phyloP scores from a whole-genome alignment of 2,888 invertebrate genomes.

The Parthenolecanium corni region DNA sequence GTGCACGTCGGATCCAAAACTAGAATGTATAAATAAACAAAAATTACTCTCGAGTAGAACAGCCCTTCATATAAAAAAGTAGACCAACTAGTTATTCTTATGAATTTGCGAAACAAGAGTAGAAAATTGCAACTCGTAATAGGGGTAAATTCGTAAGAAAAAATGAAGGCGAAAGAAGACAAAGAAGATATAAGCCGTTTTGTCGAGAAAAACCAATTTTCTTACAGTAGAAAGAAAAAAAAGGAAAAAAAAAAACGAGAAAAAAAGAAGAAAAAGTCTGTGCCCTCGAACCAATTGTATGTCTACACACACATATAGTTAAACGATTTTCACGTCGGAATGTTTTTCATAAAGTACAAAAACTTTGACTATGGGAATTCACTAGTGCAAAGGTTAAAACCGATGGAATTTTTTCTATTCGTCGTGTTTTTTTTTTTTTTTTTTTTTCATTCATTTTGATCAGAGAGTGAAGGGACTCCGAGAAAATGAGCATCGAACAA shows the following conservation, averaged over 20 bases:
- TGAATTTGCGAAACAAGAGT: slow-evolving; percentile 23
- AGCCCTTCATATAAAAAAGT: not conserved
- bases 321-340: slow-evolving; percentile 28
- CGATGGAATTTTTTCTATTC: slow-evolving; percentile 10
- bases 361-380: not conserved
- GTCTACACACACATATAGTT: slow-evolving; percentile 23
- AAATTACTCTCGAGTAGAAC: slow-evolving; percentile 1
- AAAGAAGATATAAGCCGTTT: slow-evolving; percentile 21
- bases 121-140: slow-evolving; percentile 19
- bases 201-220: slow-evolving; percentile 24
- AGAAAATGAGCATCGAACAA: slow-evolving; percentile 26
- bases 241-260: not conserved
- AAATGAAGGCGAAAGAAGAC: slow-evolving; percentile 6
- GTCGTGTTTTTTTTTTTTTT: not conserved
- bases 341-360: slow-evolving; percentile 27
- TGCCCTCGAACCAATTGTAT: slow-evolving; percentile 27
- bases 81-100: slow-evolving; percentile 13
- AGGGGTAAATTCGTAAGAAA: not conserved
- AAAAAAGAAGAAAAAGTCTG: slow-evolving; percentile 15
- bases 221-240: slow-evolving; percentile 7
- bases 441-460: slow-evolving; percentile 6
- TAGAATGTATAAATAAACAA: slow-evolving; percentile 17
- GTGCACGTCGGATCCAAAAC: not conserved
- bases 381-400: slow-evolving; percentile 11
- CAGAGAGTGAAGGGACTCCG: slow-evolving; percentile 20